Conservation (phyloP, 2,888 invertebrate species). For the Hylaea fasciaria region DNA sequence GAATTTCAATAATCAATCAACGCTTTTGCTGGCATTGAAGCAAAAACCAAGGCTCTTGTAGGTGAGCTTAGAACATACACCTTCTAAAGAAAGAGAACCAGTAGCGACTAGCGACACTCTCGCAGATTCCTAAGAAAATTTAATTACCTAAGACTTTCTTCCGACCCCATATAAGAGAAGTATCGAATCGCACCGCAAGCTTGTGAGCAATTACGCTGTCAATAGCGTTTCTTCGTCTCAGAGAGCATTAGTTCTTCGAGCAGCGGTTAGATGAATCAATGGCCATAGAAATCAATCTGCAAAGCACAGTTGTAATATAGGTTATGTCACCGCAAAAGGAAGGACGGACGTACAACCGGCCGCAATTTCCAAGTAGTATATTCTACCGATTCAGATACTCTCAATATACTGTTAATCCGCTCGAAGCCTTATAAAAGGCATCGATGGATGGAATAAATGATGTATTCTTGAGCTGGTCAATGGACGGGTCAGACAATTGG, state of each 20-base stretch:
- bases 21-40: background rate
- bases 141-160: constrained; percentile 32
- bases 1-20: background rate
- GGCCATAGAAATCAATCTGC: constrained; percentile 36
- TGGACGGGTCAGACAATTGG: constrained; percentile 25
- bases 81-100: constrained; percentile 5
- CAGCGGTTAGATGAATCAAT: constrained; percentile 39
- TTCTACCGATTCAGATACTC: constrained; percentile 47
- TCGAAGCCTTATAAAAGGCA: constrained; percentile 32
- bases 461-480: constrained; percentile 33
- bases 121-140: constrained; percentile 30
- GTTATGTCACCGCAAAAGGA: constrained; percentile 74
- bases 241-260: constrained; percentile 28
- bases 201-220: constrained; percentile 13
- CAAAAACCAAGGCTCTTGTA: background rate
- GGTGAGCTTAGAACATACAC: background rate
- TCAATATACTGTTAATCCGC: constrained; percentile 66
- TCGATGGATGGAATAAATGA: constrained; percentile 23
- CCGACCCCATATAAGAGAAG: constrained; percentile 24
- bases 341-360: constrained; percentile 57
- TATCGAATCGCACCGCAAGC: constrained; percentile 18
- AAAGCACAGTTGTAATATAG: constrained; percentile 69
- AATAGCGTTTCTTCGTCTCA: constrained; percentile 14
- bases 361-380: constrained; percentile 53
- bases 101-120: constrained; percentile 18